Evolutionary conservation across 2,113 vertebrate species (phyloP), one percentile per base, ranked within the genome.

Genomic region (Phocoena sinus): DNA sequence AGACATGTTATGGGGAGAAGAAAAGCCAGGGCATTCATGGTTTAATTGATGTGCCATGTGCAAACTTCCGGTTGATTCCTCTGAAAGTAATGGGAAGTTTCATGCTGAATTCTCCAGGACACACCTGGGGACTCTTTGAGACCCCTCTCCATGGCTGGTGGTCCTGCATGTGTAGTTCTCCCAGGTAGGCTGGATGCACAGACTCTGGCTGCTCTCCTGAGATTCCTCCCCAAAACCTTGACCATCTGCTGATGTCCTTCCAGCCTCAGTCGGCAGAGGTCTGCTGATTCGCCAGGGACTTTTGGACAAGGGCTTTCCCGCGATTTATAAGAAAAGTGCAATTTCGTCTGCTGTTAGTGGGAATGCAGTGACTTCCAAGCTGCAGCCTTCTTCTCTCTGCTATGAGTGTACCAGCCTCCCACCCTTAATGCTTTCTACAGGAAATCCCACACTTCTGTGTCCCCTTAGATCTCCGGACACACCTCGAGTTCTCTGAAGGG

Each of bases 1-100:
- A 60, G 8, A n/a, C 3, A 0, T 3, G 17, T 5, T 33, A 3
- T 6, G 18, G 2, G 6, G 50, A 56, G 21, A 36, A 25, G 50
- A 79, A 56, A 23, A 5, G 50, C 50, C 20, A 14, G 20, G 0
- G 6, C 7, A 6, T 6, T 6, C 28, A 28, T 23, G 33, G 14
- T 31, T 36, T 21, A 25, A 44, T 1, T 38, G 25, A 23, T 4
- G 15, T 8, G 68, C 20, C 14, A 8, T 8, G 38, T n/a, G 8
- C 31, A 28, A 67, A 13, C 36, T 23, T 5, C 17, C 2, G 13
- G 41, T 3, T 44, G 26, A 20, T 53, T 38, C 15, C n/a, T 9
- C 79, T 28, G 18, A 58, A 89, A 87, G 31, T 36, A 20, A n/a
- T 23, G 50, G 56, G 13, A 53, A 3, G 0, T 31, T 67, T 20